Conservation (phyloP, 2,113 vertebrate genomes). For the Siniperca chuatsi region DNA sequence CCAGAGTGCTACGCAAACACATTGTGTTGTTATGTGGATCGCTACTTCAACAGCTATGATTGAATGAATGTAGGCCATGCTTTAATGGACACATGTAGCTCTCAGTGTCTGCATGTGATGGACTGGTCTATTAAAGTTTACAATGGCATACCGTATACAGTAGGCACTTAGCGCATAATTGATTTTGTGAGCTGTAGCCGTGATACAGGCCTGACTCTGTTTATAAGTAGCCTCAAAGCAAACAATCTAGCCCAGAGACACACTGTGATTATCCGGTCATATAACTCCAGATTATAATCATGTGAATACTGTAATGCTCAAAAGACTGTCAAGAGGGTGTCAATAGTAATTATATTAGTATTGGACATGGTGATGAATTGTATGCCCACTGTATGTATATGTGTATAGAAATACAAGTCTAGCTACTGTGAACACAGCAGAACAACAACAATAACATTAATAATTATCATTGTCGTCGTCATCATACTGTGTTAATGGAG, state of each 20-base stretch:
- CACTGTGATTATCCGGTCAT: slow-evolving; percentile 29
- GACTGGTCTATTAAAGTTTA: slow-evolving; percentile 47
- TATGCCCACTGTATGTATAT: neutral
- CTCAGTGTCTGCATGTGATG: slow-evolving; percentile 38
- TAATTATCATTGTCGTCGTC: neutral
- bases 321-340: neutral
- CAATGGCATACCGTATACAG: slow-evolving; percentile 18
- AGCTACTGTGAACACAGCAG: neutral
- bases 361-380: neutral
- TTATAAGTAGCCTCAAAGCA: slow-evolving; percentile 41
- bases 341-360: slow-evolving; percentile 25
- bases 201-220: slow-evolving; percentile 17
- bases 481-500: neutral
- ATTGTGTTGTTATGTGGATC: slow-evolving; percentile 20
- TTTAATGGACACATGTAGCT: slow-evolving; percentile 44
- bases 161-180: neutral
- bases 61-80: slow-evolving; percentile 48
- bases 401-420: neutral
- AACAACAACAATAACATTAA: neutral
- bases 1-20: slow-evolving; percentile 38
- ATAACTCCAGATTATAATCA: slow-evolving; percentile 55
- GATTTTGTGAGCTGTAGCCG: slow-evolving; percentile 20
- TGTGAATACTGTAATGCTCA: slow-evolving; percentile 27
- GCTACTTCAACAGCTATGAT: slow-evolving; percentile 4
- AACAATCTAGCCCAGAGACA: slow-evolving; percentile 26